Base-by-base conservation (phyloP, 2,113 vertebrate species). In the Takifugu flavidus region DNA sequence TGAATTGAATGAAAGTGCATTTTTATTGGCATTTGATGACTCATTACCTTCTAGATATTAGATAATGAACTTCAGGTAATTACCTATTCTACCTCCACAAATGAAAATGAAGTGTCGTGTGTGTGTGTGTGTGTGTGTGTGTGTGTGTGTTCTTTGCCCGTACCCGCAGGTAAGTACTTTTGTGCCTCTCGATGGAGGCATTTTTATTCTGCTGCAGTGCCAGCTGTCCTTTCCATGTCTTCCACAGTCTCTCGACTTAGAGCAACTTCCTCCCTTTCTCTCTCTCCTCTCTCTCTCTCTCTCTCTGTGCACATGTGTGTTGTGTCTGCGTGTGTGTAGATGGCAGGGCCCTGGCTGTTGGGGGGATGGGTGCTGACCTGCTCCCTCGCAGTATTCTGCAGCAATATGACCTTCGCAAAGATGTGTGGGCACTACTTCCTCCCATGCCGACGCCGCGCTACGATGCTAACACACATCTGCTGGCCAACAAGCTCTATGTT, bases 381-480 rank as follows among this genome's bases (percentile, higher is more conserved):
- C 87, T 92, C 59, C 95, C 97, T 0, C 94, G 96, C 75, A 94
- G 86, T 76, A 89, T 94, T 83, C 92, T 99, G 57, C 96, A 98
- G 75, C 95, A 98, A 86, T 99, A 98, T 0, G 96, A 98, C 83
- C 92, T 91, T 82, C 91, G 96, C 42, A 98, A 98, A 85, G 97
- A 99, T 56, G 91, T 98, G 79, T 99, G 97, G 97, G 94, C 94
- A 13, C 91, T 95, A 0, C 91, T 98, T 66, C 94, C 96, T 0
- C 91, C 94, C 47, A 98, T 99, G 95, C 93, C 94, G 49, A 97
- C 95, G 0, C 92, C 96, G 0, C 91, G 97, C 56, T 99, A 99
- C 0, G 96, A 95, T 3, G 92, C 94, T 82, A 96, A 91, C 0
- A 89, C 91, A 65, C 89, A 94, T 70, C 92, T 99, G 49, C 82